Base-by-base conservation (phyloP, 2,113 vertebrate species). In the Tetrax tetrax region DNA sequence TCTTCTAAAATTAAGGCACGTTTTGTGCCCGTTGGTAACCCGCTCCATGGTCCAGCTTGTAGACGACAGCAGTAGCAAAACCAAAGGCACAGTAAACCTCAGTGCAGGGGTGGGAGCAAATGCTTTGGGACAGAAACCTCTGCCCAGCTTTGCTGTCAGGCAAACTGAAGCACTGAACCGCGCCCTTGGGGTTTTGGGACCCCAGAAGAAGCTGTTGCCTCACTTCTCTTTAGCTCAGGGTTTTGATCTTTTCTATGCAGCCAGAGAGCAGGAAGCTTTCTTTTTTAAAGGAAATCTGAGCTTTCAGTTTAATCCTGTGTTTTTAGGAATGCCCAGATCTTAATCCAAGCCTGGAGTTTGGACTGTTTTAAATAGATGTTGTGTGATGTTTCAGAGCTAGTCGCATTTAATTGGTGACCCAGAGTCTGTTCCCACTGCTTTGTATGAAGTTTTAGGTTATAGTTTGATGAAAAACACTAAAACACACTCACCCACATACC, bases 261-360 rank as follows among this genome's bases (percentile, higher is more conserved):
- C n/a, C 77, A 89, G 54, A 92, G 31, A 91, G 89, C 72, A 76
- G 93, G 89, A 95, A 95, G 54, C 70, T 84, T 92, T 79, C 77
- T 84, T 72, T 92, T 92, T 84, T 91, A 96, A 95, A 94, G 74
- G 92, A 96, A 96, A 96, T 93, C 43, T 60, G 89, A 97, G 91
- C 91, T 94, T 93, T 89, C 41, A 14, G 33, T 92, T 95, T 97
- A 95, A 97, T 96, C 95, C 80, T 76, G 63, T 96, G 91, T 89
- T 95, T 96, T 95, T 61, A 95, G 48, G 83, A 95, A 96, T 89
- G 83, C 77, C 92, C 2, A 5, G 74, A 66, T 89, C 92, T 96
- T 95, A 96, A 95, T 95, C 89, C 91, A 92, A 84, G 74, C 48
- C 83, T 91, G 87, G 87, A 76, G 81, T 93, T 95, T 85, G 69